A percentile compares a stretch with the other conserved stretches of the same genome.
phyloP scores from a whole-genome alignment of 2,888 invertebrate genomes.

The Cheilosia soror region DNA sequence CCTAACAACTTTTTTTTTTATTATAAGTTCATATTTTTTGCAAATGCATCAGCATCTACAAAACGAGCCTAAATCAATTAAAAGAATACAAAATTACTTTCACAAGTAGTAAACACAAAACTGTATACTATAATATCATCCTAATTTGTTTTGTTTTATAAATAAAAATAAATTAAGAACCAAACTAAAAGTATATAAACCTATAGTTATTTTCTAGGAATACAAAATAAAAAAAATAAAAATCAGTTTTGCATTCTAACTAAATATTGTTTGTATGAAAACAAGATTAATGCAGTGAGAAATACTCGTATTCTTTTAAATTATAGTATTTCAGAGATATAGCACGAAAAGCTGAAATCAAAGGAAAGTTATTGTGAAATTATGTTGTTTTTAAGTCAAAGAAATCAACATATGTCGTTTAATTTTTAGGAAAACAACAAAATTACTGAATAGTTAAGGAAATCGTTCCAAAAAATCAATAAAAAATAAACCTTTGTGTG shows the following conservation, averaged over 20 bases:
- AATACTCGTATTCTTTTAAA: conserved; percentile 54
- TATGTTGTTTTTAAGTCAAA: conserved; percentile 20
- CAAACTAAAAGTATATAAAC: not conserved
- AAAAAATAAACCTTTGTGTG: conserved; percentile 31
- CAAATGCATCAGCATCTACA: conserved; percentile 57
- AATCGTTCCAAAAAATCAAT: conserved; percentile 20
- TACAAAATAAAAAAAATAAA: not conserved
- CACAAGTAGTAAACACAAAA: not conserved
- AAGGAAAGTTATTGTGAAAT: conserved; percentile 2
- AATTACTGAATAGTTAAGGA: conserved; percentile 3
- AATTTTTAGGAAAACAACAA: conserved; percentile 39
- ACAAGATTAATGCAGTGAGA: conserved; percentile 6
- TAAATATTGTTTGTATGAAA: conserved; percentile 32
- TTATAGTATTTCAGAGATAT: conserved; percentile 4
- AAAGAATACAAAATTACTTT: conserved; percentile 10
- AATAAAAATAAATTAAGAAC: conserved; percentile 3
- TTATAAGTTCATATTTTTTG: conserved; percentile 71
- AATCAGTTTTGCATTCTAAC: conserved; percentile 45
- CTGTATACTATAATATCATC: conserved; percentile 3
- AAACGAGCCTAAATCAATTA: conserved; percentile 33
- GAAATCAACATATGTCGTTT: conserved; percentile 28
- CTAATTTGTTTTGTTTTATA: conserved; percentile 36
- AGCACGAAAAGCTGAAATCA: conserved; percentile 12
- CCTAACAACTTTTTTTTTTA: not conserved
- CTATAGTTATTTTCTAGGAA: conserved; percentile 5